A percentile compares a stretch with the other conserved stretches of the same genome.
These are phyloP conservation scores for Coccyzus lansbergi DNA, from an alignment of 2,797 vertebrate species.

Conservation along the genomic window DNA sequence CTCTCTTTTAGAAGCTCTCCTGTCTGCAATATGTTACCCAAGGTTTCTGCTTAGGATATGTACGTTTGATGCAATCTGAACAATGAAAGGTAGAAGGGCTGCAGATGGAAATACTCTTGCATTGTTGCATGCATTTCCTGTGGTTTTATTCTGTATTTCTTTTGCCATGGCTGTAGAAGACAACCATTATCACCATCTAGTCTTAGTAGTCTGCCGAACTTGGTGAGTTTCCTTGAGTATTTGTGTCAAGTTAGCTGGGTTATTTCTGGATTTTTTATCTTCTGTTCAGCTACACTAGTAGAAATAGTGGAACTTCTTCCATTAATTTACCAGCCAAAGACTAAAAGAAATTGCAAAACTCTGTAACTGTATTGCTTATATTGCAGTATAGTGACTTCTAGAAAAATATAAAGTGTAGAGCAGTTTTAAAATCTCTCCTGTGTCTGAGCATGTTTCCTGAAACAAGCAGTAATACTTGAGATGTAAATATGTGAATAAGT, in stretches of 20 bases:
- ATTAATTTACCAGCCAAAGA: background rate
- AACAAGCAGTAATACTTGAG: background rate
- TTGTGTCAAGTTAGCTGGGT: background rate
- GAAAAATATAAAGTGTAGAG: background rate
- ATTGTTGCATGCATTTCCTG: background rate
- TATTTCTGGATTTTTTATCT: background rate
- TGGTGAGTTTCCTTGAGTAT: background rate
- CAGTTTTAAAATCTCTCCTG: background rate
- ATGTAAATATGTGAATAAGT: background rate
- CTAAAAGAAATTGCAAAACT: background rate
- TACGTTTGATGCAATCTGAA: background rate
- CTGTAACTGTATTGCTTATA: background rate
- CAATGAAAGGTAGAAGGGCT: background rate
- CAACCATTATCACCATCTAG: background rate
- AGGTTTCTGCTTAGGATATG: background rate
- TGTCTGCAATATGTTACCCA: background rate
- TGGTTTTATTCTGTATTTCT: background rate
- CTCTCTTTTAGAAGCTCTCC: background rate
- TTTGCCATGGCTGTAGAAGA: background rate
- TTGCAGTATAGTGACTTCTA: background rate
- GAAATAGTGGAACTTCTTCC: background rate
- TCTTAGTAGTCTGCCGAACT: background rate
- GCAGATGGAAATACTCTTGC: background rate
- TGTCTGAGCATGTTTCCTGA: background rate
- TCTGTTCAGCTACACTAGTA: background rate